phyloP scores from a whole-genome alignment of 2,888 invertebrate genomes.

The Nebria brevicollis region DNA sequence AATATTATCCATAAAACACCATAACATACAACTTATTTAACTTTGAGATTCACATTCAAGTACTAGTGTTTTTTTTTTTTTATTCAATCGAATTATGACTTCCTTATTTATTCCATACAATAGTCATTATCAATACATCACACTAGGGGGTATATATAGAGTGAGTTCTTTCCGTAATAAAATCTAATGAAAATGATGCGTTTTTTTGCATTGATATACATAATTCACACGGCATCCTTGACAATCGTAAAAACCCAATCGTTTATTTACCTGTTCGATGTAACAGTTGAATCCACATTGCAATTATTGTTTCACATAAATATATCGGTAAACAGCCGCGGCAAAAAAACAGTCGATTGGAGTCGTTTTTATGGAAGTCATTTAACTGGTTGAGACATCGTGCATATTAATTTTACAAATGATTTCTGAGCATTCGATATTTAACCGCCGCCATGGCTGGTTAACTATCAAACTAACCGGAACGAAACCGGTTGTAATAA shows the following conservation, averaged over 20 bases:
- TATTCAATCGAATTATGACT: neutral
- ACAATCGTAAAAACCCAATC: conserved; percentile 5
- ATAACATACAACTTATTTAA: too few species aligned
- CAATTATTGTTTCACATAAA: conserved; percentile 16
- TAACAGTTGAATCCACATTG: conserved; percentile 1
- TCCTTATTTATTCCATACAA: neutral
- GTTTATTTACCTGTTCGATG: conserved; percentile 12
- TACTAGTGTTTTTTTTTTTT: neutral
- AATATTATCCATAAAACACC: too few species aligned
- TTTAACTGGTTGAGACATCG: conserved; percentile 29
- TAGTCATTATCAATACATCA: conserved; percentile 3
- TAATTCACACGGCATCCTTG: neutral
- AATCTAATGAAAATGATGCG: neutral
- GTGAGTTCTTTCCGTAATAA: neutral
- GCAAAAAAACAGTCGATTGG: neutral
- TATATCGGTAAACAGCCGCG: conserved; percentile 4
- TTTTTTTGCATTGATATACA: conserved; percentile 5
- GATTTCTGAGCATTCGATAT: conserved; percentile 36
- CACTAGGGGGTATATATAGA: conserved; percentile 3
- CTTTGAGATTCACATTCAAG: too few species aligned
- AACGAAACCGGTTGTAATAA: conserved; percentile 34
- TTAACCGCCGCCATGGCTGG: conserved; percentile 35
- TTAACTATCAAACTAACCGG: conserved; percentile 37
- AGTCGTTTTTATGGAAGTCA: conserved; percentile 19
- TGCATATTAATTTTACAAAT: conserved; percentile 43